Evolutionary conservation across 2,888 invertebrate genomes (phyloP).

Genomic region (Oscheius sp.): DNA sequence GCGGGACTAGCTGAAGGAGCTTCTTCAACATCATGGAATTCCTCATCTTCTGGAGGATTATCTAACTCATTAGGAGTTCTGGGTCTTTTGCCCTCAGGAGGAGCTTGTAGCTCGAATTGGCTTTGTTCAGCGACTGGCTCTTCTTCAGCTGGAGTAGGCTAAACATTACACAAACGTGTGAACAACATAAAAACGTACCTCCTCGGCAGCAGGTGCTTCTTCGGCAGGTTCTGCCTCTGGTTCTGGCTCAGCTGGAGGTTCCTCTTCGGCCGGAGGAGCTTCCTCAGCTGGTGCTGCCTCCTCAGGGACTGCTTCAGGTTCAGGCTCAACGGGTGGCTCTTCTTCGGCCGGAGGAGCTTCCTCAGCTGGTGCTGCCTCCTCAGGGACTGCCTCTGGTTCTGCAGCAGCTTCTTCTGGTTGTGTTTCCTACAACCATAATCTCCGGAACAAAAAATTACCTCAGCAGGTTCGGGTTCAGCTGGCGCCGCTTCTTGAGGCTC

Average conservation of each 20-base stretch:
- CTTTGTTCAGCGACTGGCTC: conserved; percentile 32
- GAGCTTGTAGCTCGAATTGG: conserved; percentile 66
- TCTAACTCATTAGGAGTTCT: conserved; percentile 68
- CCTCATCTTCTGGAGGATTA: conserved; percentile 46
- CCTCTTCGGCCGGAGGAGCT: conserved; percentile 32
- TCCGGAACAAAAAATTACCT: neutral
- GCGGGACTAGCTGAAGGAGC: conserved; percentile 36
- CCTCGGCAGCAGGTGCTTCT: conserved; percentile 35
- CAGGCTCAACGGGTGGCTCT: conserved; percentile 35
- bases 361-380: conserved; percentile 26
- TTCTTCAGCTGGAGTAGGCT: conserved; percentile 35
- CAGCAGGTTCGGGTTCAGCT: neutral
- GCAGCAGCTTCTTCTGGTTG: no score
- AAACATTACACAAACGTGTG: no score
- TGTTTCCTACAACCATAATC: neutral
- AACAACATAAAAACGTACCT: no score
- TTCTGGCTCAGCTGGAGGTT: conserved; percentile 17
- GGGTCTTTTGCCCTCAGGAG: conserved; percentile 66
- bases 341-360: conserved; percentile 32
- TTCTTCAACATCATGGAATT: conserved; percentile 36
- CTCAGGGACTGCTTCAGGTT: conserved; percentile 12
- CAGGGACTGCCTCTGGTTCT: neutral
- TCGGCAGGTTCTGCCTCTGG: conserved; percentile 7
- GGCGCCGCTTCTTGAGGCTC: conserved; percentile 3
- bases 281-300: conserved; percentile 36